Conservation (phyloP, 2,888 invertebrate genomes). For the Drosophila recens region DNA sequence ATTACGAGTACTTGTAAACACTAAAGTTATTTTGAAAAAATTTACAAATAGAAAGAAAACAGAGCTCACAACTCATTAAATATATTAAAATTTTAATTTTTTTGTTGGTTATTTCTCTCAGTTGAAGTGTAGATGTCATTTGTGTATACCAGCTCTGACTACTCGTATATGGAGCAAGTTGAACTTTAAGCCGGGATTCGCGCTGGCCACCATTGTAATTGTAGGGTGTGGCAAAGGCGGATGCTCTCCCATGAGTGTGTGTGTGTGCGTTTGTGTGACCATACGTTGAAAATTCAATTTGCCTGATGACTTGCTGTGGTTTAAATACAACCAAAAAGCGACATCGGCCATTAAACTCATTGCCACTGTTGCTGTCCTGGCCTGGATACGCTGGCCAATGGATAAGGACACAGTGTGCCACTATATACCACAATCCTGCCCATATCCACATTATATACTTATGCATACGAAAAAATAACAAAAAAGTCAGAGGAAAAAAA, state of each 20-base stretch:
- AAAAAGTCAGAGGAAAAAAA: conserved; percentile 19
- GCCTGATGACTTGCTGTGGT: conserved; percentile 82
- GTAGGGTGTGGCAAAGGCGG: conserved; percentile 48
- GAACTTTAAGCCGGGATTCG: conserved; percentile 51
- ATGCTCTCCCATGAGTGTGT: conserved; percentile 12
- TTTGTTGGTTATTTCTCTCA: background rate
- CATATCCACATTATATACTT: conserved; percentile 71
- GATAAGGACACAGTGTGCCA: conserved; percentile 48
- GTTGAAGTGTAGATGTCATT: conserved; percentile 19
- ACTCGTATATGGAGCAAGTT: conserved; percentile 49
- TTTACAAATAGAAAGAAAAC: too few species aligned
- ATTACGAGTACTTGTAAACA: too few species aligned
- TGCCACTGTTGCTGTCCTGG: conserved; percentile 37
- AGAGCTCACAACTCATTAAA: too few species aligned
- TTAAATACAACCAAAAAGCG: conserved; percentile 75
- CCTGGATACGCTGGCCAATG: conserved; percentile 54
- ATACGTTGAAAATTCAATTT: conserved; percentile 84
- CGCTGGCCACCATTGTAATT: conserved; percentile 46
- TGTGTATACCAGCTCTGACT: conserved; percentile 22
- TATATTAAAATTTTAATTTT: background rate
- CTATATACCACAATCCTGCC: conserved; percentile 41
- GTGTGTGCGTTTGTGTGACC: conserved; percentile 61
- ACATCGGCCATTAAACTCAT: conserved; percentile 75
- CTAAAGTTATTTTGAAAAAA: too few species aligned
- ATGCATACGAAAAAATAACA: conserved; percentile 62